Conservation (phyloP, 2,888 invertebrate genomes). For the Cotesia congregata region DNA sequence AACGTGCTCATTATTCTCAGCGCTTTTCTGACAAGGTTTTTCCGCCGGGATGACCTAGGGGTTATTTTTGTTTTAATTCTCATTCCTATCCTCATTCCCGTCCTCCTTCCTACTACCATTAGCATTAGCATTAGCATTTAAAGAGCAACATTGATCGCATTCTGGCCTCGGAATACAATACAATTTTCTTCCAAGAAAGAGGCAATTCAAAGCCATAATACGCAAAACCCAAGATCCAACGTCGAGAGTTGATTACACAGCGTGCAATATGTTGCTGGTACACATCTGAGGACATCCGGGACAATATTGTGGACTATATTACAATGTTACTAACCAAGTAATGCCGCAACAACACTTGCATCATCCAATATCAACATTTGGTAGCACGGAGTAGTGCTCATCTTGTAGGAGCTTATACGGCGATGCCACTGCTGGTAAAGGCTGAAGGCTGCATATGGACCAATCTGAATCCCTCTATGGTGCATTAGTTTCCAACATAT, state of each 20-base stretch:
- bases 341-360: background rate
- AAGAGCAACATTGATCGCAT: background rate
- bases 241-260: background rate
- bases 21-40: constrained; percentile 14
- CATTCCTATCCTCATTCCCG: background rate
- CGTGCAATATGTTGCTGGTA: background rate
- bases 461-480: background rate
- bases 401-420: background rate
- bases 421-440: background rate
- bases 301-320: background rate
- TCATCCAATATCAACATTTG: background rate
- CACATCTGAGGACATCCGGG: background rate
- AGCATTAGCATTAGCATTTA: background rate
- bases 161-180: background rate
- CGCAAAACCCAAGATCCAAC: background rate
- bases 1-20: constrained; percentile 36
- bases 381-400: background rate
- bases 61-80: background rate
- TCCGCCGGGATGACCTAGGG: background rate
- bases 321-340: background rate
- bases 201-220: background rate
- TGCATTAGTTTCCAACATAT: background rate
- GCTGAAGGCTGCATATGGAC: background rate
- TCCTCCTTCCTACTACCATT: background rate
- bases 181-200: too few relatives aligned